These are phyloP conservation scores for Lycodopsis pacificus DNA, from an alignment of 2,797 vertebrate genomes.

Conservation along the genomic window DNA sequence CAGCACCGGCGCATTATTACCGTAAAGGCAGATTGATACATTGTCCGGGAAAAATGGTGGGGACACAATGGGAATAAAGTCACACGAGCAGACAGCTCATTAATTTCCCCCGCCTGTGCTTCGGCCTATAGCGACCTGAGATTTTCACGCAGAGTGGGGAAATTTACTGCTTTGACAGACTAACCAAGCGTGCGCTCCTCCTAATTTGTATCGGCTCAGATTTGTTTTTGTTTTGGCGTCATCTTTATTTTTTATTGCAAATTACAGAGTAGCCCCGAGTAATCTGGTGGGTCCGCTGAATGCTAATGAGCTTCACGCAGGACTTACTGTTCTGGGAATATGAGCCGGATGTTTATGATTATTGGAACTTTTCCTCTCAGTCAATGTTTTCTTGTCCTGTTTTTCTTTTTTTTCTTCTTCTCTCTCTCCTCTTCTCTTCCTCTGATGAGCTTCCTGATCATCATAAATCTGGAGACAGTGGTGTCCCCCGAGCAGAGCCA, in stretches of 20 bases:
- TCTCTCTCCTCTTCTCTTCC: conserved; percentile 29
- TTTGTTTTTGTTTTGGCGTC: conserved; percentile 87
- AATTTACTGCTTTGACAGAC: conserved; percentile 83
- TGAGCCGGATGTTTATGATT: conserved; percentile 83
- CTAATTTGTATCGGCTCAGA: conserved; percentile 86
- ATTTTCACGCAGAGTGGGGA: conserved; percentile 67
- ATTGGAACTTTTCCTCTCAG: conserved; percentile 81
- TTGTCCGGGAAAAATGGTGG: conserved; percentile 72
- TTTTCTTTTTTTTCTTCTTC: conserved; percentile 4
- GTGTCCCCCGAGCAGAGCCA: conserved; percentile 57
- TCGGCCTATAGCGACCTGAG: conserved; percentile 62
- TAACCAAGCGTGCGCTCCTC: conserved; percentile 72
- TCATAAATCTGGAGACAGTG: conserved; percentile 73
- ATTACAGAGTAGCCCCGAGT: conserved; percentile 83
- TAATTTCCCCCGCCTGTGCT: conserved; percentile 77
- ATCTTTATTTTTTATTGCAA: conserved; percentile 87
- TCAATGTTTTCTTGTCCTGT: conserved; percentile 71
- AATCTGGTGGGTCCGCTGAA: conserved; percentile 80
- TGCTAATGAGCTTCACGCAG: conserved; percentile 77
- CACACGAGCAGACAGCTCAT: conserved; percentile 83
- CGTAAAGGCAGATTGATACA: conserved; percentile 83
- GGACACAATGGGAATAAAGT: conserved; percentile 81
- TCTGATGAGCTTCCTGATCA: conserved; percentile 74
- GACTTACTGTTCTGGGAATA: conserved; percentile 78
- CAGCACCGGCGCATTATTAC: conserved; percentile 76